Conservation (phyloP, 2,113 vertebrate species). For the Poecile atricapillus region DNA sequence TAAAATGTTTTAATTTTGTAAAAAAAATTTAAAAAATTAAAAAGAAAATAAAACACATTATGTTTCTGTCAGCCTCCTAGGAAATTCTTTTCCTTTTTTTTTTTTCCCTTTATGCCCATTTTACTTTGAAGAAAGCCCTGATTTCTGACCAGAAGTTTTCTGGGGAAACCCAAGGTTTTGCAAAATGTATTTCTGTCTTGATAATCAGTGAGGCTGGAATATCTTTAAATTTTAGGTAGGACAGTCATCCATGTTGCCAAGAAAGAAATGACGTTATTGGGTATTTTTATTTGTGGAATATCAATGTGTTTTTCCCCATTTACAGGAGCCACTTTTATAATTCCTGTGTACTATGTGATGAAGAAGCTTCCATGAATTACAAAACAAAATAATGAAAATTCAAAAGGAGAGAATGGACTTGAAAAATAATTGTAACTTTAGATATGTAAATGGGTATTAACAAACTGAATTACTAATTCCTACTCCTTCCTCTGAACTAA, state of each 20-base stretch:
- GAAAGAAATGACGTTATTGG: background rate
- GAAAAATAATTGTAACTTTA: slow-evolving; percentile 29
- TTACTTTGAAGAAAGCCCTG: background rate
- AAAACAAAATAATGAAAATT: slow-evolving; percentile 23
- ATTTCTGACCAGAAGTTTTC: background rate
- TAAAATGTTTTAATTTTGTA: background rate
- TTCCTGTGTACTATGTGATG: background rate
- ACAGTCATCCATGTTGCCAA: background rate
- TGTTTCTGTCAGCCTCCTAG: background rate
- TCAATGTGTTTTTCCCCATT: background rate
- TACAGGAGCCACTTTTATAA: background rate
- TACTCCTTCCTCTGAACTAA: background rate
- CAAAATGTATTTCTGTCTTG: background rate
- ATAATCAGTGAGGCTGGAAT: background rate
- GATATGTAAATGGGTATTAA: slow-evolving; percentile 11
- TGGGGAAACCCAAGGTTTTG: background rate
- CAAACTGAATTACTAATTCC: background rate
- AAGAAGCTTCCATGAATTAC: background rate
- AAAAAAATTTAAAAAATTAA: background rate
- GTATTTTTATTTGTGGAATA: slow-evolving; percentile 24
- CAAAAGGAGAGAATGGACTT: slow-evolving; percentile 5
- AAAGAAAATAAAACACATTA: background rate
- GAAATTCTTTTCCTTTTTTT: background rate
- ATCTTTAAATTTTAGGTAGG: background rate
- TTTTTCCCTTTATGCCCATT: background rate